phyloP scores from a whole-genome alignment of 2,888 invertebrate species.

The Acrocyrtus sp. region DNA sequence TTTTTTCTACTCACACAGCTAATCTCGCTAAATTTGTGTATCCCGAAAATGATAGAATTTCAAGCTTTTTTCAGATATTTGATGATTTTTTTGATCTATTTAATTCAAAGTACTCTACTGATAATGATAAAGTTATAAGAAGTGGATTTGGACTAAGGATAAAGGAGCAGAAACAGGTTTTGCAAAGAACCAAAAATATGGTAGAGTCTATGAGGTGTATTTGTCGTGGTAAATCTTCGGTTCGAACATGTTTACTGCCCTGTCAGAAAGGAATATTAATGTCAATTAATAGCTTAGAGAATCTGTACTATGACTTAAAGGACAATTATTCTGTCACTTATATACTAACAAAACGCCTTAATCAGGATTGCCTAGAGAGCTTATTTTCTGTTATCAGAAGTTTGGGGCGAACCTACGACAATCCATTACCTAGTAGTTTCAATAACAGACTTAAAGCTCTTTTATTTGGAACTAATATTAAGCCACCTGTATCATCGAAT shows the following conservation, averaged over 20 bases:
- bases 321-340: background rate
- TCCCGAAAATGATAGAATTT: background rate
- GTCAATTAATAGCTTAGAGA: background rate
- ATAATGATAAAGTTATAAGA: background rate
- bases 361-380: constrained; percentile 47
- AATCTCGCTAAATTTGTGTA: background rate
- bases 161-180: background rate
- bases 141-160: background rate
- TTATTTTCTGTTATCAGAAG: constrained; percentile 35
- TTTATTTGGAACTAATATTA: constrained; percentile 4
- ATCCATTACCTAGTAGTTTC: constrained; percentile 34
- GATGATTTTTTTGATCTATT: constrained; percentile 14
- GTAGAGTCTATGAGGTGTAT: background rate
- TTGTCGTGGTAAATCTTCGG: background rate
- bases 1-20: constrained; percentile 8
- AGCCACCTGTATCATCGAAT: background rate
- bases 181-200: background rate
- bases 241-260: background rate
- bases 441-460: constrained; percentile 29
- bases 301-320: background rate
- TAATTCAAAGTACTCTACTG: background rate
- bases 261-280: constrained; percentile 14
- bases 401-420: constrained; percentile 24
- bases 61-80: background rate
- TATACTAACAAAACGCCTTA: constrained; percentile 29